Evolutionary conservation across 2,888 invertebrate genomes (phyloP), one percentile per base, ranked within the genome.

Genomic region (Acholoe squamosa): DNA sequence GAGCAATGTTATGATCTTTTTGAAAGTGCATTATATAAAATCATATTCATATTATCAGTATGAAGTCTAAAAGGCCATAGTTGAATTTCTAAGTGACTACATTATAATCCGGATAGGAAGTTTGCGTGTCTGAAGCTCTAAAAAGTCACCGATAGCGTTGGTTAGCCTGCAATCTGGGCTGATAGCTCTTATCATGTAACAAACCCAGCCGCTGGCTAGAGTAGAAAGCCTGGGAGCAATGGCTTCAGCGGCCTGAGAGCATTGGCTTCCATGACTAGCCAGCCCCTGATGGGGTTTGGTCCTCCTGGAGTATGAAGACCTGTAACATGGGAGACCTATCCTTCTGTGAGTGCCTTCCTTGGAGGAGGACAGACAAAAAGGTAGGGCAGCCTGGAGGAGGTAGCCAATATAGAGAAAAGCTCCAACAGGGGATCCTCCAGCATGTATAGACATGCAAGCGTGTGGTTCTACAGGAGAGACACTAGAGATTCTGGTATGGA

Each of bases 281-380:
- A 28, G 28, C 71, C 16, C 71, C 28, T 28, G 25, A 28, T 71
- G 14, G 71, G 1, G 0, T 71, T 5, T 5, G 7, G 25, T 71
- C 25, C 31, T 25, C 28, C 28, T 28, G n/a, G 71, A 14, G 71
- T 25, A 25, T 71, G 71, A 71, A 28, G 5, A 16, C 71, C n/a
- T 22, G 28, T 25, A 71, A 71, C 71, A 71, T 71, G 71, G 71
- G 71, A 61, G 71, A 16, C 31, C n/a, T 25, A 71, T 25, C 25
- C 25, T 5, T 14, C 71, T 71, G 71, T 71, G 71, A 71, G 71
- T 71, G 71, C 71, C n/a, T 25, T 25, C 71, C 28, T 28, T 28
- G 28, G 71, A 71, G 71, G 71, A 14, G 61, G 61, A 61, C 71
- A 71, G 28, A 71, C 71, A 71, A 71, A 71, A 28, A 28, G 28